A percentile compares a stretch with the other conserved stretches of the same genome.
These are phyloP conservation scores for Odontamblyopus lacepedii DNA, from an alignment of 2,797 vertebrate genomes.

Conservation along the genomic window DNA sequence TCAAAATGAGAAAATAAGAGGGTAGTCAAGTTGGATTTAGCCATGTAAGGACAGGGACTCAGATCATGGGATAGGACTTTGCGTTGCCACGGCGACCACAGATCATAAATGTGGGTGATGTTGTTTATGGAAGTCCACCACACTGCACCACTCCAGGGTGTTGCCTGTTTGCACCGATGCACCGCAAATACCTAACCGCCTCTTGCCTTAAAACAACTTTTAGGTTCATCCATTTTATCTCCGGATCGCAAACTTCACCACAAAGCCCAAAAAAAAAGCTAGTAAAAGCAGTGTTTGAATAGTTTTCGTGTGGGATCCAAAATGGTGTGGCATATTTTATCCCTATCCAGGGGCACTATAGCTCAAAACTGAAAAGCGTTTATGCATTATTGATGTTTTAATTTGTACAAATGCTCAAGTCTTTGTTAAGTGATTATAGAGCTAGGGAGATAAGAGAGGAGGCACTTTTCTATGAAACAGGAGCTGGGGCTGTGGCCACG, in stretches of 20 bases:
- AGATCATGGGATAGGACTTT: slow-evolving; percentile 65
- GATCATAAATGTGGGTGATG: slow-evolving; percentile 75
- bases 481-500: slow-evolving; percentile 70
- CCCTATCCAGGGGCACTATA: slow-evolving; percentile 75
- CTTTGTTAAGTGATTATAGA: slow-evolving; percentile 88
- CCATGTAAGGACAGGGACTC: slow-evolving; percentile 67
- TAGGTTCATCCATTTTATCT: slow-evolving; percentile 65
- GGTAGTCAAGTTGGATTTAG: slow-evolving; percentile 65
- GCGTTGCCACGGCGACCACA: slow-evolving; percentile 68
- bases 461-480: slow-evolving; percentile 80
- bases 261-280: slow-evolving; percentile 41
- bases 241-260: slow-evolving; percentile 52
- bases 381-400: slow-evolving; percentile 89
- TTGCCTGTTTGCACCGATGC: slow-evolving; percentile 77
- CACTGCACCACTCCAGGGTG: slow-evolving; percentile 74
- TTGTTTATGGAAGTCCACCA: slow-evolving; percentile 76
- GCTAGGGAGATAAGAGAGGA: slow-evolving; percentile 80
- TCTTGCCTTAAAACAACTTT: slow-evolving; percentile 70
- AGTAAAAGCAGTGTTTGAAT: slow-evolving; percentile 18
- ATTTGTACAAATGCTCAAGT: slow-evolving; percentile 86
- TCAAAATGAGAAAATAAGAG: slow-evolving; percentile 69
- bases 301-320: slow-evolving; percentile 53
- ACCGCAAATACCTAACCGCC: slow-evolving; percentile 65
- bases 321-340: slow-evolving; percentile 64
- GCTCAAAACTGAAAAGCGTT: slow-evolving; percentile 83